Conservation (phyloP, 2,888 invertebrate genomes). For the Melangyna quadrimaculata region DNA sequence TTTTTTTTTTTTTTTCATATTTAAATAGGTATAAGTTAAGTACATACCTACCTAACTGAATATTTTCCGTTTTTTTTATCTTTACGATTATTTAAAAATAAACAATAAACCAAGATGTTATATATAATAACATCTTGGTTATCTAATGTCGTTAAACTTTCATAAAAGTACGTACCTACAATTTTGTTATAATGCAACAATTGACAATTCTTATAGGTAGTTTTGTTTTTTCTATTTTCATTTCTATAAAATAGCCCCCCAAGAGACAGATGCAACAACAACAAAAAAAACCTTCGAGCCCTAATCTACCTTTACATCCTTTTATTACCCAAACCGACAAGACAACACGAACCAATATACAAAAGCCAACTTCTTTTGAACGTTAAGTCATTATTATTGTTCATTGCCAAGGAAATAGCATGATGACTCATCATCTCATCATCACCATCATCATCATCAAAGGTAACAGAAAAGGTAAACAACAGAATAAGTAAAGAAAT, state of each 20-base stretch:
- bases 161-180: not conserved
- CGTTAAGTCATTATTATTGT: constrained; percentile 52
- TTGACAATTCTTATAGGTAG: not conserved
- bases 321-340: constrained; percentile 27
- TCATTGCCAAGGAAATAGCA: constrained; percentile 52
- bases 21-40: too few species aligned
- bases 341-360: constrained; percentile 5
- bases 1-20: too few species aligned
- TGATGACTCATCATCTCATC: constrained; percentile 38
- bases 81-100: not conserved
- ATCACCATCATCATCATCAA: constrained; percentile 38
- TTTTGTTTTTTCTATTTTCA: not conserved
- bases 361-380: constrained; percentile 49
- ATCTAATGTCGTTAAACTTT: not conserved
- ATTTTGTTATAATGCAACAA: not conserved
- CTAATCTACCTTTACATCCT: constrained; percentile 46
- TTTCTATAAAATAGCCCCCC: constrained; percentile 9
- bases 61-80: too few species aligned
- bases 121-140: not conserved
- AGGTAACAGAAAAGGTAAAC: constrained; percentile 53
- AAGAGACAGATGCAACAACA: constrained; percentile 38
- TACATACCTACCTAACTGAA: too few species aligned
- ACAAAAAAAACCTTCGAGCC: not conserved
- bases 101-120: too few species aligned
- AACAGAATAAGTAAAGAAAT: constrained; percentile 39